Evolutionary conservation across 2,888 invertebrate species (phyloP).

Genomic region (Zygaena filipendulae): DNA sequence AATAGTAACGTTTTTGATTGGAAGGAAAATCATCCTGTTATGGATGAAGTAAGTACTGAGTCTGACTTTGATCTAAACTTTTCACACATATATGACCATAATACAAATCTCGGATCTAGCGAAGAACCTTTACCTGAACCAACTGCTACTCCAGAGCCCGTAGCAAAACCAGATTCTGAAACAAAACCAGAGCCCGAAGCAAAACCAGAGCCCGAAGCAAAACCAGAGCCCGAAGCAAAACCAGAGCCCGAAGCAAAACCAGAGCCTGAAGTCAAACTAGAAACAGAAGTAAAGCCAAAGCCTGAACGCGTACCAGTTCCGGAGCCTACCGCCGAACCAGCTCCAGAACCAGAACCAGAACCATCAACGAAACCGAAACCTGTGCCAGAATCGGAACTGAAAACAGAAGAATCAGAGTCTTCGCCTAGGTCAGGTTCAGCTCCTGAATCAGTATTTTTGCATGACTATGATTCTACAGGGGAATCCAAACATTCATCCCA

Average conservation of each 20-base stretch:
- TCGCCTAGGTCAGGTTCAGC: no score
- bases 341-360: constrained; percentile 9
- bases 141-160: constrained; percentile 21
- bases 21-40: constrained; percentile 33
- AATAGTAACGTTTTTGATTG: constrained; percentile 30
- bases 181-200: constrained; percentile 22
- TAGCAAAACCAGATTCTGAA: constrained; percentile 22
- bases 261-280: constrained; percentile 28
- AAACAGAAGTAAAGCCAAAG: constrained; percentile 32
- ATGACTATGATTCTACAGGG: no score
- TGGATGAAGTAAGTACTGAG: constrained; percentile 34
- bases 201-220: constrained; percentile 27
- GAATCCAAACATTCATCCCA: no score
- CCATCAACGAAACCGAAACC: no score
- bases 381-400: constrained; percentile 17
- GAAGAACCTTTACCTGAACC: constrained; percentile 21
- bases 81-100: constrained; percentile 39
- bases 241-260: constrained; percentile 26
- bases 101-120: constrained; percentile 13
- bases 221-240: constrained; percentile 39
- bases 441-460: no score
- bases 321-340: constrained; percentile 12
- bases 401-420: no score
- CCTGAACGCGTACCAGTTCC: no score
- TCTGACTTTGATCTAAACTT: constrained; percentile 33